phyloP scores from a whole-genome alignment of 1,140 invertebrate species.

The Sogatella furcifera region DNA sequence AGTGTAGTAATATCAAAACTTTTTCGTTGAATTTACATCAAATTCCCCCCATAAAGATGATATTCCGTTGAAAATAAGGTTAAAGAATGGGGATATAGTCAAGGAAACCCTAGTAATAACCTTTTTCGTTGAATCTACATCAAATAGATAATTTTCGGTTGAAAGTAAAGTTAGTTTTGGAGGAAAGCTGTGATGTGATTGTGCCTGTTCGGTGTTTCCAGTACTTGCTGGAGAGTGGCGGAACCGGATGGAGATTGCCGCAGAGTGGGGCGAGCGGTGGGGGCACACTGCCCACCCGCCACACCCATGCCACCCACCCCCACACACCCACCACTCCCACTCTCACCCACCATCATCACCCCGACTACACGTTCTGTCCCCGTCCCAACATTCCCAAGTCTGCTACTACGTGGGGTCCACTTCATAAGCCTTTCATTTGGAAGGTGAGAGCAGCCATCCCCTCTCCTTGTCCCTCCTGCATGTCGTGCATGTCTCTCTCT shows the following conservation, averaged over 20 bases:
- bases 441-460: conserved; percentile 45
- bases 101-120: no score
- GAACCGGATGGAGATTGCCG: conserved; percentile 31
- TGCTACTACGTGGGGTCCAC: conserved; percentile 46
- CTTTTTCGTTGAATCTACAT: no score
- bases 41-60: no score
- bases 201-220: conserved; percentile 27
- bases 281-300: no score
- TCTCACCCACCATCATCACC: conserved; percentile 3
- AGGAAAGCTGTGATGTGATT: neutral
- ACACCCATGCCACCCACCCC: conserved; percentile 13
- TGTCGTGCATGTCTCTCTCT: neutral
- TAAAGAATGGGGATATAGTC: no score
- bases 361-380: conserved; percentile 20
- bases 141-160: no score
- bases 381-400: conserved; percentile 49
- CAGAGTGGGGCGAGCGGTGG: no score
- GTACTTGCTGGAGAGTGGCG: conserved; percentile 27
- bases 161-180: neutral
- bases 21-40: no score
- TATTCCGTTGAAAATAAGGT: no score
- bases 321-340: conserved; percentile 17
- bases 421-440: conserved; percentile 53
- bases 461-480: conserved; percentile 10
- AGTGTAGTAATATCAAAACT: no score